These are phyloP conservation scores for Lasioglossum lativentre DNA, from an alignment of 2,888 invertebrate genomes.

Conservation along the genomic window DNA sequence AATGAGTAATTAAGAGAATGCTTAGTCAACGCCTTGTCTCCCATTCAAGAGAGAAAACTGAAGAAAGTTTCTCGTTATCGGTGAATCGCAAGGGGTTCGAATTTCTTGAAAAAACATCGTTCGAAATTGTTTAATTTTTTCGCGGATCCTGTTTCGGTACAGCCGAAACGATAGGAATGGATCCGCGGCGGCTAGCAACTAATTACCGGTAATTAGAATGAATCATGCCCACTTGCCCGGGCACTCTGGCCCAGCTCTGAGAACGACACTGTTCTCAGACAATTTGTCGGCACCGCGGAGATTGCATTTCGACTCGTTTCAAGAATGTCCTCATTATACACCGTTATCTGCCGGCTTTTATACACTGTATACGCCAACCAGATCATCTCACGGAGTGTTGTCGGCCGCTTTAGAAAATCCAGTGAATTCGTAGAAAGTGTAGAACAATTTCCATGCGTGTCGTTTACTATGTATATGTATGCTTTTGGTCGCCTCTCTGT, in stretches of 20 bases:
- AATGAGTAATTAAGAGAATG: background rate
- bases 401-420: conserved; percentile 45
- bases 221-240: conserved; percentile 60
- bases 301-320: conserved; percentile 63
- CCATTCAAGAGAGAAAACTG: background rate
- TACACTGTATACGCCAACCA: background rate
- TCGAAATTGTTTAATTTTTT: background rate
- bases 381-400: conserved; percentile 41
- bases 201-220: conserved; percentile 72
- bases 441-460: conserved; percentile 47
- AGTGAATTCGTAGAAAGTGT: conserved; percentile 63
- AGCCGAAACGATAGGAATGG: background rate
- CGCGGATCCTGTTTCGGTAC: background rate
- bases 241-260: conserved; percentile 48
- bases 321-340: conserved; percentile 64
- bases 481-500: background rate
- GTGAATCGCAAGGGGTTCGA: background rate
- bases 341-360: conserved; percentile 41
- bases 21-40: background rate
- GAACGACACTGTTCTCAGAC: conserved; percentile 75
- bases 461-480: conserved; percentile 11
- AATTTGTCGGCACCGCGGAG: conserved; percentile 68
- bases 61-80: background rate
- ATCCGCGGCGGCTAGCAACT: conserved; percentile 17
- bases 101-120: background rate